A percentile compares a stretch with the other conserved stretches of the same genome.
These are phyloP conservation scores for Leucoraja ocellata DNA, from an alignment of 2,797 vertebrate species.

Conservation along the genomic window DNA sequence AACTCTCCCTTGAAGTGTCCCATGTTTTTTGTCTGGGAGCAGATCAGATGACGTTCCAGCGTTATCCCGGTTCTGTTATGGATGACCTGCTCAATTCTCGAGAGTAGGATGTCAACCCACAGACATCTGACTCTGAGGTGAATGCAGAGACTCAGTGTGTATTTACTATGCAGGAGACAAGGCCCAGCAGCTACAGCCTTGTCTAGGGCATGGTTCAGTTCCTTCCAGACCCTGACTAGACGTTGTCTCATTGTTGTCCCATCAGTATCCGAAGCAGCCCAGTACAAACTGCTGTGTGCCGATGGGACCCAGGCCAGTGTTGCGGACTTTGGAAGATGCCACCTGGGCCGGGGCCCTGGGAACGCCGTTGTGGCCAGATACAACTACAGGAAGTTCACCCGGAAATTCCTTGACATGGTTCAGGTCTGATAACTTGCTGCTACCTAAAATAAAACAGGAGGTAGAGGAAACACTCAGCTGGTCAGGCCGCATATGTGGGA, in stretches of 20 bases:
- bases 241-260: neutral
- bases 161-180: neutral
- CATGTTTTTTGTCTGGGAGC: neutral
- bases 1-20: neutral
- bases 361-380: conserved; percentile 62
- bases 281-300: conserved; percentile 69
- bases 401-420: conserved; percentile 63
- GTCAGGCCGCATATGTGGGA: too few relatives aligned
- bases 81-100: neutral
- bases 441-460: neutral
- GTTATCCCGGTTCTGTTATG: neutral
- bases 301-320: conserved; percentile 70
- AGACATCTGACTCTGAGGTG: neutral
- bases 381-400: conserved; percentile 68
- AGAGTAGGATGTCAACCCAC: neutral
- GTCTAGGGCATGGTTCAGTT: neutral
- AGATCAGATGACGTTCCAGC: neutral
- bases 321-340: conserved; percentile 62
- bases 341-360: conserved; percentile 76
- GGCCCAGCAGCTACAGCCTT: neutral
- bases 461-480: neutral
- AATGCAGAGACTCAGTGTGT: neutral
- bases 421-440: conserved; percentile 56
- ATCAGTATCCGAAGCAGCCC: conserved; percentile 60
- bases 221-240: neutral